These are phyloP conservation scores for Cichlasoma orientale DNA, from an alignment of 2,797 vertebrate genomes.

Conservation along the genomic window DNA sequence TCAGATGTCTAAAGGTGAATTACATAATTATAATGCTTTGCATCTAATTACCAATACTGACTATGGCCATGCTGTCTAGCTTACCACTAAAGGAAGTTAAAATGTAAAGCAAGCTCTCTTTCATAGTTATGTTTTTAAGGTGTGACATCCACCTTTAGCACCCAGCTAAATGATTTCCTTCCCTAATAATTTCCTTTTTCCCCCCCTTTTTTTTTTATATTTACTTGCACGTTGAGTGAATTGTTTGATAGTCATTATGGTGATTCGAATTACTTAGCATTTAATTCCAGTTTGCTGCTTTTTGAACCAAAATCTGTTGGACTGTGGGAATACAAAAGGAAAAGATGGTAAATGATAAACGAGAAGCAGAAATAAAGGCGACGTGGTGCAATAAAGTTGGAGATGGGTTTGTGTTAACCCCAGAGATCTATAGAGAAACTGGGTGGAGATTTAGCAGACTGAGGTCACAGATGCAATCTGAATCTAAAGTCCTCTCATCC, in stretches of 20 bases:
- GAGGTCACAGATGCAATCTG: slow-evolving; percentile 75
- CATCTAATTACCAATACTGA: not conserved
- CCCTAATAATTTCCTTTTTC: not conserved
- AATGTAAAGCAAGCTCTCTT: not conserved
- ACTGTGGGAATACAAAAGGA: not conserved
- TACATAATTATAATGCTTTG: not conserved
- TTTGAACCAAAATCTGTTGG: not conserved
- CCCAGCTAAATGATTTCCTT: not conserved
- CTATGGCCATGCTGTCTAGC: not conserved
- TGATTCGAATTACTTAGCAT: not conserved
- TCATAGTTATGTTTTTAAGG: not conserved
- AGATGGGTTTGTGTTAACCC: slow-evolving; percentile 36
- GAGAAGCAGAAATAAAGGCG: slow-evolving; percentile 4
- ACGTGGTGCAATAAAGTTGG: slow-evolving; percentile 20
- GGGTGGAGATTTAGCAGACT: slow-evolving; percentile 64
- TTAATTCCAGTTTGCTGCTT: not conserved
- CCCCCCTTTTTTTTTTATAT: not conserved
- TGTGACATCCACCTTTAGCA: not conserved
- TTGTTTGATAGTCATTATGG: not conserved
- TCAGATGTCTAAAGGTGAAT: not conserved
- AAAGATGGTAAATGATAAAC: slow-evolving; percentile 2
- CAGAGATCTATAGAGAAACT: slow-evolving; percentile 49
- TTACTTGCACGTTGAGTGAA: not conserved
- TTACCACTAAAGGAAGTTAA: not conserved
- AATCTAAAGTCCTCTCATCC: slow-evolving; percentile 73